Evolutionary conservation across 2,888 invertebrate species (phyloP), one percentile per base, ranked within the genome.

Genomic region (Anodontia alba): DNA sequence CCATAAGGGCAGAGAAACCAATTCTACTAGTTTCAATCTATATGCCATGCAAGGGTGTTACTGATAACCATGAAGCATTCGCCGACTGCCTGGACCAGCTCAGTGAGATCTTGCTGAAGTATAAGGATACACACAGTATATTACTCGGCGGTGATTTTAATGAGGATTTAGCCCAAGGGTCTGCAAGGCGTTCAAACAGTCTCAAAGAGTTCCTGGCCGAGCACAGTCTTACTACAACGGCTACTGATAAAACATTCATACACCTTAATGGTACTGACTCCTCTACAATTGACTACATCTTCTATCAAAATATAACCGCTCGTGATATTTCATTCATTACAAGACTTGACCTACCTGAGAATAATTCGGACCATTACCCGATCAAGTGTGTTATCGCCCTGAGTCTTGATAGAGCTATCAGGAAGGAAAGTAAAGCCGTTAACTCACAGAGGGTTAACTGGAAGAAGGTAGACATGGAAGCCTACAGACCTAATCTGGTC

Each of bases 91-190:
- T 70, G 20, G 76, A 76, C 43, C 57, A 76, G 38, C 38, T 69
- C 10, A 33, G 42, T 38, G 54, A 76, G 54, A 76, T 73, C 17
- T 1, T 43, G 26, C 5, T 15, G 3, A 73, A 73, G 54, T 76
- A 69, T 68, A 5, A 36, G 3, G 43, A 42, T 3, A 70, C 76
- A 46, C 76, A 69, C 46, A 26, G 26, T 38, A 69, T 76, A 7
- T 26, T 69, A 5, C 67, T 76, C 3, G 69, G 70, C 17, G 75
- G 76, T 10, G 76, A 76, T 36, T 36, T 76, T 17, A 76, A 76
- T 51, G 76, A 76, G 57, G 62, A 69, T 29, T 23, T 70, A 20
- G 38, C 7, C 3, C 29, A 46, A 15, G 67, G 29, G 12, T 69
- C 51, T 31, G 36, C 23, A 36, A 70, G 31, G n/a, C 33, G 69